Evolutionary conservation across 1,140 invertebrate species (phyloP).

Genomic region (Pentalonia nigronervosa): DNA sequence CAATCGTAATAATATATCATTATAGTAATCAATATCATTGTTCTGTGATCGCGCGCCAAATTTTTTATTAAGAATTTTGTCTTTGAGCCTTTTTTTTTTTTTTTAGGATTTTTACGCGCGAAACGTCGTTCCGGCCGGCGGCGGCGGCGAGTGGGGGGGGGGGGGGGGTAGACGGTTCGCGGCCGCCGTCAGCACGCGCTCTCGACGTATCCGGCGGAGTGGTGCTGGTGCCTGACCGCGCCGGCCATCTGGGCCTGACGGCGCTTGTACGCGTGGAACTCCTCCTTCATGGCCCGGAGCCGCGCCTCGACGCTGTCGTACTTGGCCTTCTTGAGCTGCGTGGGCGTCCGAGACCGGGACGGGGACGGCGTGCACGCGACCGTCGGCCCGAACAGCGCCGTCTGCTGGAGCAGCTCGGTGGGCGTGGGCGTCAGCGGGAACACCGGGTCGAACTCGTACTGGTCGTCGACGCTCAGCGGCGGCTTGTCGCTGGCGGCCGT

Average conservation of each 20-base stretch:
- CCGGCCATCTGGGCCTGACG: constrained; percentile 73
- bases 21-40: background rate
- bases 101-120: background rate
- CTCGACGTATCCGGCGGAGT: constrained; percentile 69
- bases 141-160: background rate
- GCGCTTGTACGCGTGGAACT: constrained; percentile 91
- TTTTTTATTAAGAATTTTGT: constrained; percentile 9
- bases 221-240: background rate
- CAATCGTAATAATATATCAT: background rate
- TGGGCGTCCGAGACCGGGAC: constrained; percentile 60
- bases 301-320: constrained; percentile 87
- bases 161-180: background rate
- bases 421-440: constrained; percentile 79
- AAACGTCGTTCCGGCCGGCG: background rate
- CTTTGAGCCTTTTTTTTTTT: constrained; percentile 32
- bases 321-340: constrained; percentile 65
- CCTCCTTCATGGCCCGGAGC: constrained; percentile 93
- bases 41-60: background rate
- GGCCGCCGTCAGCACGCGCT: constrained; percentile 72
- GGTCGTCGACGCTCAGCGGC: constrained; percentile 87
- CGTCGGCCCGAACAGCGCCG: background rate
- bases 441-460: constrained; percentile 91
- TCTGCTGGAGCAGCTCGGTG: constrained; percentile 65
- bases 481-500: constrained; percentile 51
- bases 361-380: constrained; percentile 54